phyloP scores from a whole-genome alignment of 2,797 vertebrate genomes.

The Hephaestus fuliginosus region DNA sequence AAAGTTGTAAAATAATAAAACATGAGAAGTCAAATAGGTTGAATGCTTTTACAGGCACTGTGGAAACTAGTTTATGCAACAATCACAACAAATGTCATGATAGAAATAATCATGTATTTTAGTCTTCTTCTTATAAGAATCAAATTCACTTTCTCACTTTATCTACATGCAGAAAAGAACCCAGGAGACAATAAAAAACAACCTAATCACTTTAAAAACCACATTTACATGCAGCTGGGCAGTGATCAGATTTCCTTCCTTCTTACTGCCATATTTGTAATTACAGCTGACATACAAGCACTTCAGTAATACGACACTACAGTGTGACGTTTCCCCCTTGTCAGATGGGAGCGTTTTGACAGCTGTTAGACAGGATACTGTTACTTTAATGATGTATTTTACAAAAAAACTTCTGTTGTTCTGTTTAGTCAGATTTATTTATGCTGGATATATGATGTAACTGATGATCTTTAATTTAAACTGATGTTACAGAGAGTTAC shows the following conservation, averaged over 20 bases:
- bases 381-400: background rate
- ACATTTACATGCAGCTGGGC: background rate
- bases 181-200: background rate
- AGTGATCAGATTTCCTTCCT: background rate
- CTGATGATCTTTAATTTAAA: background rate
- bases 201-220: background rate
- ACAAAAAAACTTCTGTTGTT: background rate
- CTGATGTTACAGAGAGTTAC: background rate
- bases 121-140: background rate
- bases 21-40: background rate
- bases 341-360: background rate
- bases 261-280: background rate
- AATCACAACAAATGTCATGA: background rate
- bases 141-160: background rate
- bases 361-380: background rate
- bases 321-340: background rate
- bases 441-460: background rate
- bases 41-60: background rate
- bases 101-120: background rate
- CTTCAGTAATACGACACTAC: background rate
- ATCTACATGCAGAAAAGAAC: background rate
- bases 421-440: background rate
- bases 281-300: background rate
- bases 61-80: background rate
- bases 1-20: background rate